Percentiles rank a stretch among this genome's conserved stretches.
These are phyloP conservation scores for Apodemus speciosus DNA, from an alignment of 2,113 vertebrate genomes.

Conservation along the genomic window DNA sequence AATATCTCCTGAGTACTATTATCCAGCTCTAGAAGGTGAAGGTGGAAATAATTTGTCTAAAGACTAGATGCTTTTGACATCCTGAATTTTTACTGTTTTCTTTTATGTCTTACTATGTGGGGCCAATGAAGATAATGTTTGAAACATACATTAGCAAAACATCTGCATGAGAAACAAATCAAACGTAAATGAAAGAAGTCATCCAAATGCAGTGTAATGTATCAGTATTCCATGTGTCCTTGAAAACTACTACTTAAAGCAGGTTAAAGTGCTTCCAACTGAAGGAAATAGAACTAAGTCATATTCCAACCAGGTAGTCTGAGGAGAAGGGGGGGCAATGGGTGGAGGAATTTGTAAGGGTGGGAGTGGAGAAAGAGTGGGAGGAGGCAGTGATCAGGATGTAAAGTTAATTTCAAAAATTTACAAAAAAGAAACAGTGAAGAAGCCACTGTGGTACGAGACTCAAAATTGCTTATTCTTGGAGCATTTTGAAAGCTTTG, in stretches of 20 bases:
- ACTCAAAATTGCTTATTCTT: neutral
- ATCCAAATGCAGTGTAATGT: neutral
- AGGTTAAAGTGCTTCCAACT: neutral
- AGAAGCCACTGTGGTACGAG: neutral
- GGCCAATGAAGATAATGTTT: slow-evolving; percentile 3
- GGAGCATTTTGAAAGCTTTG: neutral
- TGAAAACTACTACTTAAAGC: neutral
- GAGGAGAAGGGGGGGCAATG: neutral
- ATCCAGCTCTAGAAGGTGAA: slow-evolving; percentile 20
- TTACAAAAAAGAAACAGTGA: neutral
- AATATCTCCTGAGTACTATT: slow-evolving; percentile 40
- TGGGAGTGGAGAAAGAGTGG: neutral
- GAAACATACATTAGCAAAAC: slow-evolving; percentile 19
- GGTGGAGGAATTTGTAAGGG: neutral
- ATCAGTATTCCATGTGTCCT: neutral
- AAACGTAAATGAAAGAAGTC: neutral
- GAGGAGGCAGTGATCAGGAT: neutral
- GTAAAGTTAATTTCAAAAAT: neutral
- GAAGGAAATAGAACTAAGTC: neutral
- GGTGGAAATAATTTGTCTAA: slow-evolving; percentile 42
- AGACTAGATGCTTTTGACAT: slow-evolving; percentile 25
- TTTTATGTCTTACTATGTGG: neutral
- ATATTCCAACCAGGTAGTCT: neutral
- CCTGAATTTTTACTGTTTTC: neutral
- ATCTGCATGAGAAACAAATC: neutral